Evolutionary conservation across 2,888 invertebrate species (phyloP).

Genomic region (Philonicus albiceps): DNA sequence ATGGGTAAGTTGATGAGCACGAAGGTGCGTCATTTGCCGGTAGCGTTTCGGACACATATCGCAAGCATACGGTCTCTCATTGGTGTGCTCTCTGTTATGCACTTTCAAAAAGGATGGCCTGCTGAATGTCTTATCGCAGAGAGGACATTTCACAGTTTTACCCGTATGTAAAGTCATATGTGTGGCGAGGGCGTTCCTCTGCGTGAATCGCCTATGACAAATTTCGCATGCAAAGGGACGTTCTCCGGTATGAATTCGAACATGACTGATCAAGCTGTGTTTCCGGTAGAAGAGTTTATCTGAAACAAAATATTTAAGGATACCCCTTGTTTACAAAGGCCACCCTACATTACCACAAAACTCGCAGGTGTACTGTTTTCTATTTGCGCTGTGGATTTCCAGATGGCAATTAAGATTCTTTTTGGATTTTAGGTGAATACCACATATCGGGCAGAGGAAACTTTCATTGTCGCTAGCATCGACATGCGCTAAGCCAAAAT

Average conservation of each 20-base stretch:
- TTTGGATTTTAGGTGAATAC: background rate
- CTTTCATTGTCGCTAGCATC: background rate
- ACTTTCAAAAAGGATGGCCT: slow-evolving; percentile 29
- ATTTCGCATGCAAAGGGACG: slow-evolving; percentile 12
- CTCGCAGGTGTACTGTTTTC: background rate
- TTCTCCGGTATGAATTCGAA: slow-evolving; percentile 29
- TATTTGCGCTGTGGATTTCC: background rate
- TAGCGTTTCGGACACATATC: slow-evolving; percentile 10
- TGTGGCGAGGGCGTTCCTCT: slow-evolving; percentile 12
- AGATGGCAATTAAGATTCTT: background rate
- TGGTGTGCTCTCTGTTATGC: slow-evolving; percentile 38
- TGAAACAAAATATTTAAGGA: background rate
- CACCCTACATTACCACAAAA: background rate
- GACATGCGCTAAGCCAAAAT: background rate
- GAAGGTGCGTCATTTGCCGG: slow-evolving; percentile 15
- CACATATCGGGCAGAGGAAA: background rate
- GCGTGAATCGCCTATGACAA: slow-evolving; percentile 13
- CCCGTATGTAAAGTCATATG: slow-evolving; percentile 39
- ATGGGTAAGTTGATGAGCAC: slow-evolving; percentile 16
- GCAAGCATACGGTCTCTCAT: slow-evolving; percentile 34
- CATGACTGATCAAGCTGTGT: background rate
- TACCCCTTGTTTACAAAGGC: background rate
- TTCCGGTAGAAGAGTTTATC: slow-evolving; percentile 10
- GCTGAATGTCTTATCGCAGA: slow-evolving; percentile 41
- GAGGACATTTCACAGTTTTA: slow-evolving; percentile 32